A percentile compares a stretch with the other conserved stretches of the same genome.
These are phyloP conservation scores for Manacus vitellinus DNA, from an alignment of 2,113 vertebrate species.

Conservation along the genomic window DNA sequence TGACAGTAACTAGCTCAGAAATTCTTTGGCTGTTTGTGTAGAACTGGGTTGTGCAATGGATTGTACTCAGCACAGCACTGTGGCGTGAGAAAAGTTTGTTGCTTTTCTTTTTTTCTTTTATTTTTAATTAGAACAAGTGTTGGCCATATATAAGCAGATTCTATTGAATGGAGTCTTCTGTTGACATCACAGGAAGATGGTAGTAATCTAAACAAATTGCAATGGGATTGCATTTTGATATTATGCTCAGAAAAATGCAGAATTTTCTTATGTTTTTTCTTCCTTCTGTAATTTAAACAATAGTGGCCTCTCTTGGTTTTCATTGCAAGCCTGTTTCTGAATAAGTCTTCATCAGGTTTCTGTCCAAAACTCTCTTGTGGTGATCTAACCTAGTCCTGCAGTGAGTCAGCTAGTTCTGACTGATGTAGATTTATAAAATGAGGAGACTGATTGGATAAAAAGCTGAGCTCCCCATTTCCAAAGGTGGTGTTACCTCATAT, in stretches of 20 bases:
- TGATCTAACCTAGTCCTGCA: background rate
- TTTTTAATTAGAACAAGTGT: background rate
- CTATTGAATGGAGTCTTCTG: background rate
- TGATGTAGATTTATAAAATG: background rate
- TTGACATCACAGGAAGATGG: background rate
- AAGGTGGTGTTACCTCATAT: background rate
- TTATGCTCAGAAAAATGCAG: background rate
- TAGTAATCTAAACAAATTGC: background rate
- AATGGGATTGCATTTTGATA: background rate
- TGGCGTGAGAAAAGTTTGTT: background rate
- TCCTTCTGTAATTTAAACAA: background rate
- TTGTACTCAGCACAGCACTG: background rate
- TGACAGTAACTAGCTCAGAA: background rate
- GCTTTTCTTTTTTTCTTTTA: background rate
- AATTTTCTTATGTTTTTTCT: background rate
- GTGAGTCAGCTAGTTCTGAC: background rate
- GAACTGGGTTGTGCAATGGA: fast-evolving
- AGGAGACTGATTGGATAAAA: background rate
- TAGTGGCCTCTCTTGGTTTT: background rate
- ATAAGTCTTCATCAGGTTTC: background rate
- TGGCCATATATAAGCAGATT: background rate
- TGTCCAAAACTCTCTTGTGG: background rate
- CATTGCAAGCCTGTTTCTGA: background rate
- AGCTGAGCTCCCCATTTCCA: background rate
- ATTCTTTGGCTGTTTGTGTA: background rate